phyloP scores from a whole-genome alignment of 2,797 vertebrate genomes.

The Smutsia temminckii region DNA sequence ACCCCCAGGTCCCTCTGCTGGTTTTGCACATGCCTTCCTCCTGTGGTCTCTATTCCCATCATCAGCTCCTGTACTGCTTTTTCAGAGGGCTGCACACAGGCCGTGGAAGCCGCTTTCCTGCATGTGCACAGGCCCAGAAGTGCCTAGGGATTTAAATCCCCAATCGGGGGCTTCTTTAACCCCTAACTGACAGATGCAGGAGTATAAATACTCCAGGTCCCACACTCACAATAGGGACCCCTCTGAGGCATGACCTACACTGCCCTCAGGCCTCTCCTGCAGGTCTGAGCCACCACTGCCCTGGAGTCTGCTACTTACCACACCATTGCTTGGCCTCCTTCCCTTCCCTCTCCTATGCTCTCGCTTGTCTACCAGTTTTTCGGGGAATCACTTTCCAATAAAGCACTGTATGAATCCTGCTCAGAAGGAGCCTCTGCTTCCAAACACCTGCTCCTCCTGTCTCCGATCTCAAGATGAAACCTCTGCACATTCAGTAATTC shows the following conservation, averaged over 20 bases:
- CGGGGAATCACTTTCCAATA: not conserved
- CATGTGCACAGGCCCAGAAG: not conserved
- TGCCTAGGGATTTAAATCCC: too few species aligned
- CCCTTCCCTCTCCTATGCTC: not conserved
- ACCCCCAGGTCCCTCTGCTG: fast-evolving
- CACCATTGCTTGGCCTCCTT: not conserved
- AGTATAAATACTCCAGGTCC: not conserved
- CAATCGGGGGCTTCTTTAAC: not conserved
- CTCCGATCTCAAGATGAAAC: not conserved
- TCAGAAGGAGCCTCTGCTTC: not conserved
- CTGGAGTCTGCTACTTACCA: not conserved
- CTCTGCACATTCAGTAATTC: not conserved
- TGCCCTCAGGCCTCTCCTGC: not conserved
- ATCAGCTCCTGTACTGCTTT: not conserved
- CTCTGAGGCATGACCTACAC: not conserved
- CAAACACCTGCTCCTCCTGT: not conserved
- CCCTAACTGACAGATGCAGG: not conserved
- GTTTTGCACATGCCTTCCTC: not conserved
- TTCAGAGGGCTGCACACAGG: not conserved
- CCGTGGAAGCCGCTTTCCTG: not conserved
- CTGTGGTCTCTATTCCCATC: not conserved
- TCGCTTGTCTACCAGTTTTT: not conserved
- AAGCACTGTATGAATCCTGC: not conserved
- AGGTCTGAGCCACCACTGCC: not conserved
- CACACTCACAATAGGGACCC: fast-evolving